Conservation (phyloP, 2,113 vertebrate genomes). For the Anguilla japonica region DNA sequence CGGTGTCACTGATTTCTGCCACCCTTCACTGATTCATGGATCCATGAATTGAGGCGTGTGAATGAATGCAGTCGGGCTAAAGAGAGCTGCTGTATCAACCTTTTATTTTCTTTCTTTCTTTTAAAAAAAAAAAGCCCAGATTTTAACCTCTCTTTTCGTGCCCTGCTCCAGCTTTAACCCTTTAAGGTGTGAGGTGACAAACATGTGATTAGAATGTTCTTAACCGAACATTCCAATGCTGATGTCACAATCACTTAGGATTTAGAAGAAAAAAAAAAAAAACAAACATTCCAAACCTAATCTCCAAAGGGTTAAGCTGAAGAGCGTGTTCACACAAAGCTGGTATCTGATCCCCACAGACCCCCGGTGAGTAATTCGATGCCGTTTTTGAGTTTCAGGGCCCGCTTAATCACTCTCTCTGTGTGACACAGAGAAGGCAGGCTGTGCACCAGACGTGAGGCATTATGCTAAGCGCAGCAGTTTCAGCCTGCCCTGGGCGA, state of each 20-base stretch:
- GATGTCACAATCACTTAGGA: no score
- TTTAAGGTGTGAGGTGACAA: no score
- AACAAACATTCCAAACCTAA: no score
- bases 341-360: constrained; percentile 45
- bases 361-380: constrained; percentile 43
- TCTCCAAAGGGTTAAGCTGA: no score
- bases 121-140: background rate
- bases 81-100: background rate
- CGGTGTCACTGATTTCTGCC: background rate
- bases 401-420: constrained; percentile 45
- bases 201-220: no score
- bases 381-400: constrained; percentile 34
- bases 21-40: background rate
- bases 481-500: constrained; percentile 41
- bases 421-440: constrained; percentile 34
- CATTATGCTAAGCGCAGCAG: constrained; percentile 54
- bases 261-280: no score
- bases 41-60: background rate
- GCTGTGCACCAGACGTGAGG: background rate
- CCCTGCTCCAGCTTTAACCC: no score
- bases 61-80: background rate
- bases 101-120: background rate
- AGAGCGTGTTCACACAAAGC: constrained; percentile 49
- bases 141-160: no score
- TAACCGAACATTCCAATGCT: no score